Conservation (phyloP, 1,140 invertebrate genomes). For the Coelopa frigida region DNA sequence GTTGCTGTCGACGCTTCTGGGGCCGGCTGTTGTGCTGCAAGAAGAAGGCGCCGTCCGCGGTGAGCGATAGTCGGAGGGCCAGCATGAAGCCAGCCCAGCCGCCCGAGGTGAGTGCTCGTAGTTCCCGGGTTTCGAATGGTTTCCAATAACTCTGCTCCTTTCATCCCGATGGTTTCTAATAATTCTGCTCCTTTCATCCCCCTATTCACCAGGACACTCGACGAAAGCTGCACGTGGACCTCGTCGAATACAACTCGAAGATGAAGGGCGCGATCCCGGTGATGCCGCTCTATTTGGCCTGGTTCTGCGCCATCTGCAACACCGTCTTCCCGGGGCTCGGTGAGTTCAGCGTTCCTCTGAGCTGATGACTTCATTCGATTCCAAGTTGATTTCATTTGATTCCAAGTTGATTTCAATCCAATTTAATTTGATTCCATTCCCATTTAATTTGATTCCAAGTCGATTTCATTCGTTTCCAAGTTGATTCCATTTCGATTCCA, state of each 20-base stretch:
- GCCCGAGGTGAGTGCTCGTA: slow-evolving; percentile 48
- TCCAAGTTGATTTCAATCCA: too few species aligned
- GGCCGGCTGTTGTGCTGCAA: slow-evolving; percentile 33
- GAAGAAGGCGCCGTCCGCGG: slow-evolving; percentile 36
- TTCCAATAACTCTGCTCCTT: too few species aligned
- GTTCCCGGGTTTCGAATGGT: too few species aligned
- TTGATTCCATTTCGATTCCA: too few species aligned
- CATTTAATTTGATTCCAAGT: too few species aligned
- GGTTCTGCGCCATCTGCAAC: slow-evolving; percentile 81
- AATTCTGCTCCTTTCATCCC: too few species aligned
- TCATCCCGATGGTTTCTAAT: too few species aligned
- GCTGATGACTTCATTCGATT: neutral
- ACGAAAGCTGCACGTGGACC: slow-evolving; percentile 66
- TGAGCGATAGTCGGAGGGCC: slow-evolving; percentile 48
- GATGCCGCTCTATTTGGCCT: slow-evolving; percentile 72
- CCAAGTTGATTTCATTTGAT: too few species aligned
- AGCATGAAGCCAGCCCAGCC: slow-evolving; percentile 55
- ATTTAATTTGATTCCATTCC: too few species aligned
- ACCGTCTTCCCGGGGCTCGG: slow-evolving; percentile 78
- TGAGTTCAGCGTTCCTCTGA: slow-evolving; percentile 43
- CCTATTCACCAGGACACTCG: slow-evolving; percentile 67
- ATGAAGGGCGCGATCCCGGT: slow-evolving; percentile 86
- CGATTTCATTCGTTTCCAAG: too few species aligned
- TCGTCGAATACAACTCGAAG: slow-evolving; percentile 72
- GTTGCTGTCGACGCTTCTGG: slow-evolving; percentile 39